Evolutionary conservation across 2,888 invertebrate genomes (phyloP), one percentile per base, ranked within the genome.

Genomic region (Arge pagana): DNA sequence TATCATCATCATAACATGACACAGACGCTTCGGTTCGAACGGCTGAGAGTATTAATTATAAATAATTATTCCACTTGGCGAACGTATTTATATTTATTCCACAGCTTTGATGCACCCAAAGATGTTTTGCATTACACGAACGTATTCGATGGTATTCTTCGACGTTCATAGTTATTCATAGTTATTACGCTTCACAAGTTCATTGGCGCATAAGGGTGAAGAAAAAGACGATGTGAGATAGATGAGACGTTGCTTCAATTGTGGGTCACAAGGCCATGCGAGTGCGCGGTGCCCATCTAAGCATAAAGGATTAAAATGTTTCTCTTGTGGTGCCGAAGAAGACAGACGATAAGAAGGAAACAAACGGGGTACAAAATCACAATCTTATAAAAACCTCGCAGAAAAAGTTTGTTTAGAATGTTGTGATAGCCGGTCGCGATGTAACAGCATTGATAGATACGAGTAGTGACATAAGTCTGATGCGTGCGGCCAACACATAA

Each of bases 401-500:
- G 3, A 37, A 30, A 10, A 50, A 55, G 35, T 55, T 42, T 28
- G 37, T 15, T 18, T 55, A 56, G 36, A 21, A 30, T 11, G 50
- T 54, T n/a, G 6, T 1, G 3, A 50, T 59, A 33, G 45, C 48
- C 33, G 54, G 51, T 3, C 26, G 26, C 11, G 28, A 31, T 16
- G 4, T 60, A 16, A 15, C 26, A 31, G 55, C 56, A 2, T 15
- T 53, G 5, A 45, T 57, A 3, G 57, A 57, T 15, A 43, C 54
- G 0, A 55, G 52, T 2, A 59, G 57, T 21, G 55, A 59, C 33
- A 31, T 52, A n/a, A 53, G 54, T 6, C 6, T 62, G 3, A 52
- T 56, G 24, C 51, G 36, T 0, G 53, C 42, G 1, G 36, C 2
- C 28, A 53, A 5, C 58, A 55, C 37, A 15, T 52, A 1, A 30